A percentile compares a stretch with the other conserved stretches of the same genome.
phyloP scores from a whole-genome alignment of 2,113 vertebrate genomes.

The Dendrocopos noguchii region DNA sequence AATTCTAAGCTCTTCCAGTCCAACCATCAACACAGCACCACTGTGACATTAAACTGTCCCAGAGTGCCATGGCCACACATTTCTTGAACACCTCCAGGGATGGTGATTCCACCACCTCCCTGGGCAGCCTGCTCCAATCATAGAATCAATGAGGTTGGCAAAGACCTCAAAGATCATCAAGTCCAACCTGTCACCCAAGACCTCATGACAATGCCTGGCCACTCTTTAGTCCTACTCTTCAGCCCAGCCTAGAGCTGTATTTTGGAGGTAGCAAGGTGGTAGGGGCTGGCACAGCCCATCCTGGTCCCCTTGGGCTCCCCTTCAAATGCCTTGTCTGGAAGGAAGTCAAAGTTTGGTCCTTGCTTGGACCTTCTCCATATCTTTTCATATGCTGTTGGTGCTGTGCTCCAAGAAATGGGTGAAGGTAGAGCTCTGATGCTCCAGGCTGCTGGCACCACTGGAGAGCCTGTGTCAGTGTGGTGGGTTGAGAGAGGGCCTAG shows the following conservation, averaged over 20 bases:
- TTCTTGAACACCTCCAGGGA: too few species aligned
- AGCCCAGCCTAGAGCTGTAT: neutral
- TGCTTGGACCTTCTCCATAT: neutral
- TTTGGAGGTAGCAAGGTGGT: neutral
- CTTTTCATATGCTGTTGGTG: neutral
- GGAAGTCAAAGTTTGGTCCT: neutral
- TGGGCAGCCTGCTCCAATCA: too few species aligned
- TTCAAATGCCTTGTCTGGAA: accelerated
- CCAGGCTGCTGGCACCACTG: accelerated
- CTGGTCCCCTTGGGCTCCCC: neutral
- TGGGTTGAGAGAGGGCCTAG: too few species aligned
- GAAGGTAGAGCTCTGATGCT: neutral
- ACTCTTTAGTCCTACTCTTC: neutral
- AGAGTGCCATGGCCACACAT: too few species aligned
- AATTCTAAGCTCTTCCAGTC: too few species aligned
- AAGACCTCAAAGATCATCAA: too few species aligned
- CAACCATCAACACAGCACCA: too few species aligned
- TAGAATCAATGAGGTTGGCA: too few species aligned
- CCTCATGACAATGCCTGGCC: too few species aligned
- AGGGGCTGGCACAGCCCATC: neutral
- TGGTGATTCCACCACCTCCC: too few species aligned
- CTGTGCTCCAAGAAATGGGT: neutral
- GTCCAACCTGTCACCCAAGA: too few species aligned
- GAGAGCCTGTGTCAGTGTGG: neutral
- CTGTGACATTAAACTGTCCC: too few species aligned